These are phyloP conservation scores for Pseudocheirus occidentalis DNA, from an alignment of 2,797 vertebrate species.

Conservation along the genomic window DNA sequence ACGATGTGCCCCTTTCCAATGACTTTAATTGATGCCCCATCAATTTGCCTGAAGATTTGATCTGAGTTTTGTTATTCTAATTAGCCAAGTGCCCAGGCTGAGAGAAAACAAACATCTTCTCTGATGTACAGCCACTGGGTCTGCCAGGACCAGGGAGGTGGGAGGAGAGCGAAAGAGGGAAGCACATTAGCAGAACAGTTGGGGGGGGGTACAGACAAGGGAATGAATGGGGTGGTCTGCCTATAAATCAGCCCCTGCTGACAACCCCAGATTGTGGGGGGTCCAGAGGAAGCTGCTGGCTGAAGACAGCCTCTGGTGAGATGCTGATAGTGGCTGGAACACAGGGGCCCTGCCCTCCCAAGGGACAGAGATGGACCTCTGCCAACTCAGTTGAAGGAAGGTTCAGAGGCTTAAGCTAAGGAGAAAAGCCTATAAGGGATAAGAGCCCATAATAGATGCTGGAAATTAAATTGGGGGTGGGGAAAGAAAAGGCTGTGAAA, in stretches of 20 bases:
- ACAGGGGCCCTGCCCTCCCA: neutral
- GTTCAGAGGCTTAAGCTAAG: neutral
- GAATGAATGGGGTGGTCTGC: neutral
- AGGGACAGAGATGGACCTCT: neutral
- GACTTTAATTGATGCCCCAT: constrained; percentile 82
- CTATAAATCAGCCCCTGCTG: constrained; percentile 6
- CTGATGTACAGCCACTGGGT: neutral
- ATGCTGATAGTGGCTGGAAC: neutral
- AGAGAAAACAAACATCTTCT: constrained; percentile 72
- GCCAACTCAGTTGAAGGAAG: neutral
- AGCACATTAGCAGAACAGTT: constrained; percentile 22
- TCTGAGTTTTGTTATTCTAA: constrained; percentile 77
- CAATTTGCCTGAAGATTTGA: constrained; percentile 80
- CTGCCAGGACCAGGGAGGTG: neutral
- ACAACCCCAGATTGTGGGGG: neutral
- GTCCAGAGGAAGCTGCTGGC: neutral
- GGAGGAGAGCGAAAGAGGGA: neutral
- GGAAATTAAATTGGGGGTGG: neutral
- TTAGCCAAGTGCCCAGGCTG: constrained; percentile 62
- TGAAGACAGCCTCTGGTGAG: neutral
- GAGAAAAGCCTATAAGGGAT: neutral
- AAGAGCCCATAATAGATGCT: neutral
- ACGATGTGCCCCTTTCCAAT: constrained; percentile 65
- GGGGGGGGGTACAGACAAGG: neutral
- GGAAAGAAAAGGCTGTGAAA: neutral